Evolutionary conservation across 2,797 vertebrate species (phyloP), one percentile per base, ranked within the genome.

Genomic region (Esox lucius): DNA sequence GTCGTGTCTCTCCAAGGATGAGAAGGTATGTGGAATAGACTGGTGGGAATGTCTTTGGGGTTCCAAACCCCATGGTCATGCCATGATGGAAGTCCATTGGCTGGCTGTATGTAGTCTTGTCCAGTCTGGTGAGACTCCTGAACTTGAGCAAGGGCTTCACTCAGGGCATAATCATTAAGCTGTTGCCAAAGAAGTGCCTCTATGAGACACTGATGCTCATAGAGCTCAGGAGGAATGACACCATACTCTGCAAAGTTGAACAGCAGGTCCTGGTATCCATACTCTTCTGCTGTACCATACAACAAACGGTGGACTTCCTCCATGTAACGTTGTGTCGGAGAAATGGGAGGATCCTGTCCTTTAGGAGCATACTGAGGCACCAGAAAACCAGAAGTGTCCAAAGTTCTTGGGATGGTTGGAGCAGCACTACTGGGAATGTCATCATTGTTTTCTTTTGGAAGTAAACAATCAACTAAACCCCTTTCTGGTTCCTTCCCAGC

Each of bases 111-210:
- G 56, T 83, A 71, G 2, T 64, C 73, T 73, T 90, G 87, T 71
- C 5, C 56, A 75, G 66, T 53, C 69, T 84, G 76, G 68, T 79
- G 79, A 19, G 12, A 24, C 69, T 87, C 84, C 48, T 87, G 86
- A 78, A 76, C 77, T 84, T 90, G 86, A 81, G 82, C 56, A 65
- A 92, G 74, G n/a, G 89, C 87, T 83, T 95, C 93, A 61, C 87
- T 81, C 24, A 92, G 89, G 48, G 88, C 88, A 85, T 93, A 93
- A 75, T 94, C 92, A 86, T 95, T 94, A n/a, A 94, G 88, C 81
- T 94, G 94, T 80, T 94, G 93, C 94, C 93, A 95, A 75, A 94
- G 83, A 70, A 94, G 88, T 76, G 88, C 91, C 83, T 95, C 94
- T 74, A 94, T 92, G 19, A 94, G 92, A 84, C 90, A 93, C 72